Evolutionary conservation across 1,140 invertebrate species (phyloP), one percentile per base, ranked within the genome.

Genomic region (Dolichoris vasculosae): DNA sequence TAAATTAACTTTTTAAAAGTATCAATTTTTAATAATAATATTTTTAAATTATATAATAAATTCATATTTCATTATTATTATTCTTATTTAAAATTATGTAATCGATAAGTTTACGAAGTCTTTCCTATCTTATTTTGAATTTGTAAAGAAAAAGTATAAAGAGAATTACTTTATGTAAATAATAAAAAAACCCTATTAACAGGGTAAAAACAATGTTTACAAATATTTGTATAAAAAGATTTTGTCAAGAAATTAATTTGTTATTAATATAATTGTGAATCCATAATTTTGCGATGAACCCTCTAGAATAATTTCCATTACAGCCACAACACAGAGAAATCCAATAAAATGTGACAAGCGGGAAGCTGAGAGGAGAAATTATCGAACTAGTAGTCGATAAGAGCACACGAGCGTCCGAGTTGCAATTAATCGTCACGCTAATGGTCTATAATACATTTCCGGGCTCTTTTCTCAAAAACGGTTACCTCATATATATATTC

Each of bases 401-500:
- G 38, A 77, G 40, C 73, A 17, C 20, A 26, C 51, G 48, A 46
- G 13, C 48, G 55, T 77, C 82, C 40, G 30, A 76, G 82, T 69
- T 30, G 55, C 59, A 78, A 83, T 83, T 83, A 83, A 83, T 77
- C 75, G 73, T 23, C 73, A 38, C n/a, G 43, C 73, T 77, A 83
- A 83, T 83, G 82, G 75, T 9, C 59, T 35, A 63, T 83, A 83
- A 77, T 83, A 77, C 71, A 55, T 77, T 83, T 77, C 73, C 59
- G 23, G 43, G 48, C 13, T 17, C 46, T 75, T 75, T 48, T 20
- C 32, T 82, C 67, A 82, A 82, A 82, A 82, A 82, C 46, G 73
- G 59, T 69, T 8, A 23, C 80, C 64, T 82, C 43, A 38, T 17
- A 8, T n/a, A 40, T 7, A 13, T 63, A 59, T 30, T 38, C 38